Percentiles rank a stretch among this genome's conserved stretches.
phyloP scores from a whole-genome alignment of 2,113 vertebrate species.

The Melanocharis versteri region DNA sequence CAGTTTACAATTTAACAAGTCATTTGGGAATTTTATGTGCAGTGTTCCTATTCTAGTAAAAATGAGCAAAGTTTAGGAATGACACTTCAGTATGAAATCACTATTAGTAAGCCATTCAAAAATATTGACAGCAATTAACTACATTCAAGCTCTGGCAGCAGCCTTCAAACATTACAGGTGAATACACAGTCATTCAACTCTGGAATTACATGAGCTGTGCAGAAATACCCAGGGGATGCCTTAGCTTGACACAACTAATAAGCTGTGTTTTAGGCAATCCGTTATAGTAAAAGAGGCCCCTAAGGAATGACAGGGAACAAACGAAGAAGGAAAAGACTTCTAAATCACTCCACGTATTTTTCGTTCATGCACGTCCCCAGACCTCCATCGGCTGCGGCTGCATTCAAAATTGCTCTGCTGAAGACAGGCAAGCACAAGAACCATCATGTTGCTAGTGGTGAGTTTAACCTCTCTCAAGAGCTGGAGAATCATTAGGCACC shows the following conservation, averaged over 20 bases:
- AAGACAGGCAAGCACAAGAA: background rate
- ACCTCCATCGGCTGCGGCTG: background rate
- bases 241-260: slow-evolving; percentile 65
- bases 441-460: background rate
- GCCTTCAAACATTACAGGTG: slow-evolving; percentile 64
- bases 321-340: background rate
- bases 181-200: slow-evolving; percentile 53
- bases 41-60: slow-evolving; percentile 46
- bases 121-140: slow-evolving; percentile 68
- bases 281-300: slow-evolving; percentile 11
- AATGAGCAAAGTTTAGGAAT: slow-evolving; percentile 57
- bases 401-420: background rate
- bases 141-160: slow-evolving; percentile 62
- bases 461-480: background rate
- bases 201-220: slow-evolving; percentile 64
- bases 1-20: slow-evolving; percentile 56
- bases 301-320: slow-evolving; percentile 20
- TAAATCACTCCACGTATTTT: background rate
- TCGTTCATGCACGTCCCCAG: background rate
- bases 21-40: slow-evolving; percentile 41
- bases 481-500: background rate
- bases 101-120: slow-evolving; percentile 66
- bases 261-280: slow-evolving; percentile 61
- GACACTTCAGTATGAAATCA: slow-evolving; percentile 60
- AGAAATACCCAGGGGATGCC: slow-evolving; percentile 68